These are phyloP conservation scores for Cylas formicarius DNA, from an alignment of 1,140 invertebrate species.

Conservation along the genomic window DNA sequence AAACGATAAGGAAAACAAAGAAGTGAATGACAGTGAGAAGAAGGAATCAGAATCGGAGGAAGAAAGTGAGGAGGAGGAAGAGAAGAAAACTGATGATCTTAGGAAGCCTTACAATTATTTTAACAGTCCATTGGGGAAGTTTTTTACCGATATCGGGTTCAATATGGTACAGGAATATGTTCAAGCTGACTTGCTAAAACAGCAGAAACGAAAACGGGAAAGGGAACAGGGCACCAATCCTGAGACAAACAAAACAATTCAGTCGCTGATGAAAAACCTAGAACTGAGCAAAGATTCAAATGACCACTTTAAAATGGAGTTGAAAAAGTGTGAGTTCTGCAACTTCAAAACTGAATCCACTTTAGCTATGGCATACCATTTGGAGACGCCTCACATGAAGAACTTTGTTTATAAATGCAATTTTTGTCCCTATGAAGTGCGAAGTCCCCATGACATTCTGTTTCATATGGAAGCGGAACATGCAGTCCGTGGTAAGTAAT, in stretches of 20 bases:
- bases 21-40: slow-evolving; percentile 44
- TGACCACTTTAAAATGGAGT: slow-evolving; percentile 58
- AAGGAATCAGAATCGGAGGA: slow-evolving; percentile 3
- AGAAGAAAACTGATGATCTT: slow-evolving; percentile 30
- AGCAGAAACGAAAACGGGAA: slow-evolving; percentile 74
- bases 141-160: slow-evolving; percentile 86
- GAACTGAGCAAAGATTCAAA: slow-evolving; percentile 86
- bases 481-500: slow-evolving; percentile 51
- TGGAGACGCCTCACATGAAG: slow-evolving; percentile 87
- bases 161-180: slow-evolving; percentile 90
- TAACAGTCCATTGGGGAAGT: slow-evolving; percentile 75
- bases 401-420: slow-evolving; percentile 81
- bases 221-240: slow-evolving; percentile 58
- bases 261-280: slow-evolving; percentile 72
- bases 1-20: slow-evolving; percentile 42
- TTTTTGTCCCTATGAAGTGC: slow-evolving; percentile 76
- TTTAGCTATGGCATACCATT: slow-evolving; percentile 79
- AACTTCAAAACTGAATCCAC: slow-evolving; percentile 87
- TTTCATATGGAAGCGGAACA: slow-evolving; percentile 90
- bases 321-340: slow-evolving; percentile 84
- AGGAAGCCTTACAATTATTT: slow-evolving; percentile 61
- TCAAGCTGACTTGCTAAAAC: slow-evolving; percentile 80
- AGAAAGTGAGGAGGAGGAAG: slow-evolving; percentile 38
- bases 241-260: slow-evolving; percentile 68
- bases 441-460: slow-evolving; percentile 78